Evolutionary conservation across 2,797 vertebrate species (phyloP), one percentile per base, ranked within the genome.

Genomic region (Hypotaenidia okinawae): DNA sequence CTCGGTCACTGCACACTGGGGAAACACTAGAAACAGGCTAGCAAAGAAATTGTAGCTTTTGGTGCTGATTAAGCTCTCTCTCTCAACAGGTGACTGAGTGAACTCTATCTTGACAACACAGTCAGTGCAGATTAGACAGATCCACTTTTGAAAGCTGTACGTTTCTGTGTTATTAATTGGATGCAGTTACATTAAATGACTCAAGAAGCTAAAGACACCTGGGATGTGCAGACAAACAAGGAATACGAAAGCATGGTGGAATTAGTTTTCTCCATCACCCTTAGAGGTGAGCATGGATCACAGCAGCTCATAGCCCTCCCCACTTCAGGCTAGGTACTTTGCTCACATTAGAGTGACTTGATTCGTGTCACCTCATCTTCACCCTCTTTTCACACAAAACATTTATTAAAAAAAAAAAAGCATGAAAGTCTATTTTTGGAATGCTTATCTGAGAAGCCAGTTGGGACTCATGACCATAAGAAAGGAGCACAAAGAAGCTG

Each of bases 251-350:
- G 54, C 32, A 47, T 32, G 58, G 83, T 67, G n/a, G 33, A 74
- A 89, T 79, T 82, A 81, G 27, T 75, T 93, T 96, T 45, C 55
- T 94, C 49, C 90, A 54, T 47, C 45, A 73, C 69, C 30, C 86
- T 45, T 41, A 30, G 18, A 83, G 51, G 52, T 57, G 27, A 76
- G 55, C 45, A 59, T 5, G 37, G 84, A 91, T 39, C 28, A 54
- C 0, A 92, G 77, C 35, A 95, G 72, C 80, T 93, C 94, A 89
- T 2, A 87, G 84, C 14, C 28, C 64, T 61, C 32, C 11, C 25
- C 27, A 43, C 47, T 77, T 21, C 32, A 70, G 51, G n/a, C 9
- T 5, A 30, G 21, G 19, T 13, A 37, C 15, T 73, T 52, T 16
- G n/a, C 18, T 88, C 1, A 1, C 23, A 61, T 64, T 19, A 81